A percentile compares a stretch with the other conserved stretches of the same genome.
phyloP scores from a whole-genome alignment of 2,888 invertebrate species.

The Lasioglossum lativentre region DNA sequence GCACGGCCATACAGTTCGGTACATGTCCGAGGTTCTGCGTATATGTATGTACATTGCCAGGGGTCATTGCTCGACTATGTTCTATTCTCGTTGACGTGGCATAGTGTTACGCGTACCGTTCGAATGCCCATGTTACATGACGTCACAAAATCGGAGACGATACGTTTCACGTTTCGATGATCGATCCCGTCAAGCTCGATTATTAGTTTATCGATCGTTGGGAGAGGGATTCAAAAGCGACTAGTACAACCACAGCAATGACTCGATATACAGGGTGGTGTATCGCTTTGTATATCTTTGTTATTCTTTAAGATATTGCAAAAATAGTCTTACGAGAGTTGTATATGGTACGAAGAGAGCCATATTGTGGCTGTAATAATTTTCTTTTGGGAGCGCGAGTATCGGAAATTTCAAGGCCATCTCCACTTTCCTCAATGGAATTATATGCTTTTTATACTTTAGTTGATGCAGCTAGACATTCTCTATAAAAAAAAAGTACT shows the following conservation, averaged over 20 bases:
- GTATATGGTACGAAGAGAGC: no score
- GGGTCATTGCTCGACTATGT: conserved; percentile 64
- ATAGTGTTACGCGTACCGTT: conserved; percentile 16
- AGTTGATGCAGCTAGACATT: no score
- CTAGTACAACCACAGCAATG: neutral
- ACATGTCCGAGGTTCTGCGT: neutral
- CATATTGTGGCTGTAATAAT: neutral
- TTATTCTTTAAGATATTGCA: neutral
- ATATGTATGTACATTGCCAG: conserved; percentile 40
- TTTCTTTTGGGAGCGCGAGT: neutral
- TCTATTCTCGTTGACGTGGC: conserved; percentile 62
- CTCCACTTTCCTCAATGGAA: neutral
- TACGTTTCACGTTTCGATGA: neutral
- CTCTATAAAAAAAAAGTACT: no score
- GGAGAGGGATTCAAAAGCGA: neutral
- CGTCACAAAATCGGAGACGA: neutral
- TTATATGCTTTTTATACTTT: neutral
- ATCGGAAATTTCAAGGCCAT: neutral
- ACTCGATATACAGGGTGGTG: neutral
- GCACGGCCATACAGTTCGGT: neutral
- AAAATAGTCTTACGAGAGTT: no score
- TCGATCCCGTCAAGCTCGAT: neutral
- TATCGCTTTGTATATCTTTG: neutral
- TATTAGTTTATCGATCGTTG: neutral
- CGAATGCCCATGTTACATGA: neutral